Conservation (phyloP, 2,888 invertebrate genomes). For the Tachystola acroxantha region DNA sequence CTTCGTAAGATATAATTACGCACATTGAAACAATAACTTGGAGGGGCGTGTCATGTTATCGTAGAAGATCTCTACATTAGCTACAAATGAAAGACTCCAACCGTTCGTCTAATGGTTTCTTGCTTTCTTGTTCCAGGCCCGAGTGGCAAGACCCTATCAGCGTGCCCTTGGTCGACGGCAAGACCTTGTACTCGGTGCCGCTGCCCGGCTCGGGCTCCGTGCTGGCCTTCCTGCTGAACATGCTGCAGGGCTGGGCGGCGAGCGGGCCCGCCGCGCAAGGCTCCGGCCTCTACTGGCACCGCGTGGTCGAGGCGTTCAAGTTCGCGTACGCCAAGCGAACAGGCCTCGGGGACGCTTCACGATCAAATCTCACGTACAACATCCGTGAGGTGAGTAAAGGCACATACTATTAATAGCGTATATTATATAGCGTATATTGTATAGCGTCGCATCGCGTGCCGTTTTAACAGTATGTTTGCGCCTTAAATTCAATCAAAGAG, state of each 20-base stretch:
- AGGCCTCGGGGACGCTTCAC: conserved; percentile 85
- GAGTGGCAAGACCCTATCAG: conserved; percentile 82
- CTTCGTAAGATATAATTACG: no score
- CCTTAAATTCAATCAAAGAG: no score
- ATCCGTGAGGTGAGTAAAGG: conserved; percentile 43
- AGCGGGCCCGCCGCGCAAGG: conserved; percentile 33
- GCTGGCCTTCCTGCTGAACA: conserved; percentile 88
- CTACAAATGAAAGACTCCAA: no score
- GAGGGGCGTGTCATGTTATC: no score
- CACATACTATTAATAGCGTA: no score
- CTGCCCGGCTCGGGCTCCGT: conserved; percentile 92
- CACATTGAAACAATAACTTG: no score
- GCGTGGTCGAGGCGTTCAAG: conserved; percentile 93
- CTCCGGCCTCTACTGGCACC: conserved; percentile 82
- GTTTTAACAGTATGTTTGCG: no score
- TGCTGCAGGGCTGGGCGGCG: conserved; percentile 80
- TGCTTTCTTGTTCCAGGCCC: conserved; percentile 72
- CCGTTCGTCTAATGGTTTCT: no score
- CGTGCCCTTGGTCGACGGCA: conserved; percentile 76
- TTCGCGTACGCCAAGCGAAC: conserved; percentile 93
- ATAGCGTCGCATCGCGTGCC: no score
- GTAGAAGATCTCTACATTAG: no score
- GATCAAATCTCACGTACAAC: conserved; percentile 37
- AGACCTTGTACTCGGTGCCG: conserved; percentile 86
- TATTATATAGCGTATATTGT: no score